Percentiles rank a stretch among this genome's conserved stretches.
Evolutionary conservation across 2,888 invertebrate genomes (phyloP).

Genomic region (Orthosia cruda): DNA sequence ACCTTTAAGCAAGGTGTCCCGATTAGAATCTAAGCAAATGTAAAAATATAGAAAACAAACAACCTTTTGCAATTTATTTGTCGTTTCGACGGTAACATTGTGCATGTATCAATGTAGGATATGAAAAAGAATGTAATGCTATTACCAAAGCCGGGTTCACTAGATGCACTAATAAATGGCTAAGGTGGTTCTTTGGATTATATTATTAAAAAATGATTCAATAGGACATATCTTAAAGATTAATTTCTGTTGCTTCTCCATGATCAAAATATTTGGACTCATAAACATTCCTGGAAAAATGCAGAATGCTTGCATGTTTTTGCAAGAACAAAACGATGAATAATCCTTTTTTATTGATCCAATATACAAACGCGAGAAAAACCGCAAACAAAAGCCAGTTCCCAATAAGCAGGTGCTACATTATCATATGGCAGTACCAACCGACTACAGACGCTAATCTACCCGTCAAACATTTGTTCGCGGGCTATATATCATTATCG

Average conservation of each 20-base stretch:
- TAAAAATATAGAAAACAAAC: slow-evolving; percentile 62
- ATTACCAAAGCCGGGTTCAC: not conserved
- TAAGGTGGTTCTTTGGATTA: not conserved
- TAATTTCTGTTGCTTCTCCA: not conserved
- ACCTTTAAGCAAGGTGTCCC: slow-evolving; percentile 75
- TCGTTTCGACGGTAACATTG: slow-evolving; percentile 9
- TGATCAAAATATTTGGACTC: not conserved
- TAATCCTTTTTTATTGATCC: slow-evolving; percentile 36
- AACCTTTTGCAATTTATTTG: slow-evolving; percentile 34
- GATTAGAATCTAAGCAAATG: slow-evolving; percentile 81
- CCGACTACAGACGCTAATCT: slow-evolving; percentile 75
- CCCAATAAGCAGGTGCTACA: slow-evolving; percentile 78
- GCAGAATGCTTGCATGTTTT: not conserved
- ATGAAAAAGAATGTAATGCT: not conserved
- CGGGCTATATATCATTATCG: slow-evolving; percentile 83
- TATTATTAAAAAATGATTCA: not conserved
- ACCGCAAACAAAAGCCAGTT: slow-evolving; percentile 57
- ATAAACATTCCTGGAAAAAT: slow-evolving; percentile 13
- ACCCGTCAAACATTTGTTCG: slow-evolving; percentile 78
- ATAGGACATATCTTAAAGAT: not conserved
- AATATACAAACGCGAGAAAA: slow-evolving; percentile 54
- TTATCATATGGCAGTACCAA: slow-evolving; percentile 61
- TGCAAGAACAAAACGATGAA: slow-evolving; percentile 12
- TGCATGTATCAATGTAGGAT: slow-evolving; percentile 27
- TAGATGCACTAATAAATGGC: not conserved